Evolutionary conservation across 2,888 invertebrate genomes (phyloP).

Genomic region (Cremastinae sp.): DNA sequence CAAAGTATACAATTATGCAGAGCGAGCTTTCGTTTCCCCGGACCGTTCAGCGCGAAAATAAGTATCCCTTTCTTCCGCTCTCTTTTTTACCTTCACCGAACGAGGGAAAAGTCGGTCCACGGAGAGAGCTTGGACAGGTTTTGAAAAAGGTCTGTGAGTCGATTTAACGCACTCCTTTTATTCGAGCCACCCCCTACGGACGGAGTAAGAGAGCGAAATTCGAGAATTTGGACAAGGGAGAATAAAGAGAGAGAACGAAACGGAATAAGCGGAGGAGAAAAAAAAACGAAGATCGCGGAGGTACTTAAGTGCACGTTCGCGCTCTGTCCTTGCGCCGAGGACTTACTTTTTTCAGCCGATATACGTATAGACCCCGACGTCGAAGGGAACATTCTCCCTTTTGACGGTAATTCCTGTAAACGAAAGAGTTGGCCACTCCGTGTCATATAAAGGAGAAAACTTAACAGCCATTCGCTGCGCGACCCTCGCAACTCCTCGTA

Average conservation of each 20-base stretch:
- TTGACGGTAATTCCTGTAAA: slow-evolving; percentile 34
- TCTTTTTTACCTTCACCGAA: slow-evolving; percentile 30
- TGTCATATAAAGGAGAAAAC: slow-evolving; percentile 4
- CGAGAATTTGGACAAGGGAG: slow-evolving; percentile 21
- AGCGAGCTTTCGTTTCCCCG: slow-evolving; percentile 46
- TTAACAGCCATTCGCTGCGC: slow-evolving; percentile 9
- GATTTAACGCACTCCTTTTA: slow-evolving; percentile 58
- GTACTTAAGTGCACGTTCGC: slow-evolving; percentile 57
- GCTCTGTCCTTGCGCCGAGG: slow-evolving; percentile 35
- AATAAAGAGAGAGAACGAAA: slow-evolving; percentile 25
- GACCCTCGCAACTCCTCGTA: slow-evolving; percentile 21
- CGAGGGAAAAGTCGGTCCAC: slow-evolving; percentile 52
- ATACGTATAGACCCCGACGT: background rate
- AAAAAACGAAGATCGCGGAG: slow-evolving; percentile 15
- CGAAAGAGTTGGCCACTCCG: slow-evolving; percentile 36
- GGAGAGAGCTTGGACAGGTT: slow-evolving; percentile 45
- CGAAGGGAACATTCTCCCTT: background rate
- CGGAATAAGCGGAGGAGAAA: slow-evolving; percentile 27
- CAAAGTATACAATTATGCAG: slow-evolving; percentile 44
- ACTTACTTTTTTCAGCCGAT: slow-evolving; percentile 1
- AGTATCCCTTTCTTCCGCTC: slow-evolving; percentile 42
- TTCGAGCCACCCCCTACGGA: slow-evolving; percentile 45
- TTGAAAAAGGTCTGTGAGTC: slow-evolving; percentile 51
- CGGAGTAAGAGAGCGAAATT: slow-evolving; percentile 29
- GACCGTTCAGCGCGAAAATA: slow-evolving; percentile 26